Evolutionary conservation across 2,888 invertebrate genomes (phyloP).

Genomic region (Polymixis flavicincta): DNA sequence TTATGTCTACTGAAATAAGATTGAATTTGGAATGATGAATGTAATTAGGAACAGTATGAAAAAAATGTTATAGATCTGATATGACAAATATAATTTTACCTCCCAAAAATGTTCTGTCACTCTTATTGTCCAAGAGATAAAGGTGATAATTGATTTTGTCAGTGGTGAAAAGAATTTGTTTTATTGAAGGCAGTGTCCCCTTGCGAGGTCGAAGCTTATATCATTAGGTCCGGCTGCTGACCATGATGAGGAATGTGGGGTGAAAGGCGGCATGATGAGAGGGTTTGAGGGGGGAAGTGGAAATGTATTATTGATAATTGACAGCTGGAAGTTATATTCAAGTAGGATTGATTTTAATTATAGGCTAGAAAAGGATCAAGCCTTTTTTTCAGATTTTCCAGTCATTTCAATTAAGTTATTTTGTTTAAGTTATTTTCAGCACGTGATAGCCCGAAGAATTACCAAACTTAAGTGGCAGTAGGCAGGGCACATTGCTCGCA

Average conservation of each 20-base stretch:
- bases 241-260: conserved; percentile 81
- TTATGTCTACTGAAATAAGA: not conserved
- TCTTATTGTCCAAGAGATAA: conserved; percentile 10
- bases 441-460: too few species aligned
- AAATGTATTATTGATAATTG: conserved; percentile 28
- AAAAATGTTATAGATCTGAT: conserved; percentile 10
- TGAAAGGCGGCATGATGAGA: conserved; percentile 72
- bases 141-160: conserved; percentile 17
- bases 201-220: conserved; percentile 72
- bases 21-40: conserved; percentile 19
- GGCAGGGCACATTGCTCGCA: too few species aligned
- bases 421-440: too few species aligned
- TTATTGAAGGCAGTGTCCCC: conserved; percentile 64
- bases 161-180: conserved; percentile 2
- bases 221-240: conserved; percentile 76
- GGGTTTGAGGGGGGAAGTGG: conserved; percentile 12
- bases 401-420: too few species aligned
- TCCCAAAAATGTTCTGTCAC: not conserved
- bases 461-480: too few species aligned
- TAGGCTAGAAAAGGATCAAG: too few species aligned
- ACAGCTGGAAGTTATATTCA: conserved; percentile 30
- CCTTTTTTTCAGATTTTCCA: too few species aligned
- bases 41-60: not conserved
- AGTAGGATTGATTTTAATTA: conserved; percentile 14
- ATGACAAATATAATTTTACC: not conserved